Evolutionary conservation across 2,113 vertebrate species (phyloP).

Genomic region (Serilophus lunatus): DNA sequence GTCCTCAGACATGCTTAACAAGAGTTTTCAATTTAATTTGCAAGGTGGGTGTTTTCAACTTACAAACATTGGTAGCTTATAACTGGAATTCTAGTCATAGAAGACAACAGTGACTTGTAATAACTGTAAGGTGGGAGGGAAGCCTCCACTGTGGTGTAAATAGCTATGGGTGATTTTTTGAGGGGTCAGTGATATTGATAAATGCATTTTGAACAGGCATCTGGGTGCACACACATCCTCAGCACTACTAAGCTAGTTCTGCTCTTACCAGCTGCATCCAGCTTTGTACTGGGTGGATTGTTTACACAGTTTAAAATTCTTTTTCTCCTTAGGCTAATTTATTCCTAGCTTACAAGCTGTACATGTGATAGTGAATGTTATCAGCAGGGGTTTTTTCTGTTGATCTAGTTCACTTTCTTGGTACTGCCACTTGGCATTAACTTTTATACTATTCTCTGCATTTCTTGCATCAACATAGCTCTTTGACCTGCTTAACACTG

Average conservation of each 20-base stretch:
- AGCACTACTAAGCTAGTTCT: constrained; percentile 40
- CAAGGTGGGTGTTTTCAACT: constrained; percentile 20
- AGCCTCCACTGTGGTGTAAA: constrained; percentile 6
- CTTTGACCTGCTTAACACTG: constrained; percentile 34
- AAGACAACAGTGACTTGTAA: not conserved
- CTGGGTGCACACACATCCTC: constrained; percentile 22
- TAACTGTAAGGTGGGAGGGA: not conserved
- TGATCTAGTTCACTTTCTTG: constrained; percentile 45
- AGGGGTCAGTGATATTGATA: not conserved
- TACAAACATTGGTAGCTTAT: not conserved
- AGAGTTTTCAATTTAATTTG: constrained; percentile 19
- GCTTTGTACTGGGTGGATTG: constrained; percentile 38
- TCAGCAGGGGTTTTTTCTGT: constrained; percentile 31
- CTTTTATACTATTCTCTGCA: constrained; percentile 42
- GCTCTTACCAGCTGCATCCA: constrained; percentile 23
- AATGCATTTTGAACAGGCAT: constrained; percentile 27
- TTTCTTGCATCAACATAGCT: not conserved
- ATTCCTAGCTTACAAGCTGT: constrained; percentile 25
- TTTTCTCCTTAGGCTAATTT: constrained; percentile 7
- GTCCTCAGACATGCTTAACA: constrained; percentile 10
- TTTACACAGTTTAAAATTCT: constrained; percentile 20
- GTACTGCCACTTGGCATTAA: constrained; percentile 45
- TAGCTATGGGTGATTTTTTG: not conserved
- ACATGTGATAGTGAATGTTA: constrained; percentile 21
- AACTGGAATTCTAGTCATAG: constrained; percentile 22